A percentile compares a stretch with the other conserved stretches of the same genome.
Evolutionary conservation across 2,113 vertebrate species (phyloP).

Genomic region (Zosterops hypoxanthus): DNA sequence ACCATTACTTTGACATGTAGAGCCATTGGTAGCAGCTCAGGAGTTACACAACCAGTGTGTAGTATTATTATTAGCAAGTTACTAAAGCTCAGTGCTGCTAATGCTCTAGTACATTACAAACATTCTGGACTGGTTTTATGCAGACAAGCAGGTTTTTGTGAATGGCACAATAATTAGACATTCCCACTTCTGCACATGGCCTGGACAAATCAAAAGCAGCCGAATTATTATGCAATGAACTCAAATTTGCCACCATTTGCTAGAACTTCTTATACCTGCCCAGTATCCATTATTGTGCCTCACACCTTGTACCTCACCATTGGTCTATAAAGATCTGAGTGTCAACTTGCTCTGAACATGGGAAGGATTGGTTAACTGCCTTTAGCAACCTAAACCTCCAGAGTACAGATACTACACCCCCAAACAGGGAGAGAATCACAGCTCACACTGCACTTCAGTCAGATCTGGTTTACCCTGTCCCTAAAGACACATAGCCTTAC

Average conservation of each 20-base stretch:
- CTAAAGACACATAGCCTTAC: background rate
- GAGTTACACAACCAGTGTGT: slow-evolving; percentile 68
- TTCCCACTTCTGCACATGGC: slow-evolving; percentile 70
- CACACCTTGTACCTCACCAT: background rate
- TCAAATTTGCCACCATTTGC: slow-evolving; percentile 30
- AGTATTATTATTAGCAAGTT: slow-evolving; percentile 76
- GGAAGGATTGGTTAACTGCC: slow-evolving; percentile 59
- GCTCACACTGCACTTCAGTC: background rate
- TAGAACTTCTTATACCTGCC: slow-evolving; percentile 35
- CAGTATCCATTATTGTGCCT: background rate
- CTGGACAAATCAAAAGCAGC: slow-evolving; percentile 70
- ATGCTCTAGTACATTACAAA: slow-evolving; percentile 79
- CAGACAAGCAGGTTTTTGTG: slow-evolving; percentile 75
- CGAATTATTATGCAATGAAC: slow-evolving; percentile 60
- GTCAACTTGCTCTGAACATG: slow-evolving; percentile 5
- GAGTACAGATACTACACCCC: background rate
- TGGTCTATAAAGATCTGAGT: background rate
- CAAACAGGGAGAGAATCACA: background rate
- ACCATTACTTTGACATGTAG: slow-evolving; percentile 66
- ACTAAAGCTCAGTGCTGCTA: slow-evolving; percentile 79
- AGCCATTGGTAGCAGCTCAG: slow-evolving; percentile 70
- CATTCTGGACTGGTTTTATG: slow-evolving; percentile 73
- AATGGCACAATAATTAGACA: slow-evolving; percentile 72
- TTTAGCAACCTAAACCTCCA: slow-evolving; percentile 27
- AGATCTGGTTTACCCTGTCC: background rate